Conservation (phyloP, 2,797 vertebrate genomes). For the Anolis apletophallus region DNA sequence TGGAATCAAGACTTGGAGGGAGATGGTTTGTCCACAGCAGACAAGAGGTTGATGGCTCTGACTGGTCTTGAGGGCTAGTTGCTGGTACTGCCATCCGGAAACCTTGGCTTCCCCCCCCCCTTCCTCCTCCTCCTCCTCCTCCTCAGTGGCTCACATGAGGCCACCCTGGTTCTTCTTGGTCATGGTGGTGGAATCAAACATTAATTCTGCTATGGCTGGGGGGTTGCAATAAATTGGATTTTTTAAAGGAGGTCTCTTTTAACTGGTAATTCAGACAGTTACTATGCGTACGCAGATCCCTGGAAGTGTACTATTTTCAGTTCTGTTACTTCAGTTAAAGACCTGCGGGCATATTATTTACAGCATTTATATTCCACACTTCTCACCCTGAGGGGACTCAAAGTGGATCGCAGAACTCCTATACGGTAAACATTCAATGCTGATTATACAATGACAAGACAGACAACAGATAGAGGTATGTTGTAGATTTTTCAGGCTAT, state of each 20-base stretch:
- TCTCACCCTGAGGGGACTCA: too few species aligned
- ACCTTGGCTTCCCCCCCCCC: background rate
- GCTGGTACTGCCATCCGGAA: background rate
- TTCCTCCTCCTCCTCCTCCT: background rate
- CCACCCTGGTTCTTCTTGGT: background rate
- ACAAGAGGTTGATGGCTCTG: background rate
- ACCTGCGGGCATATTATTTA: background rate
- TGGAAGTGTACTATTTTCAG: background rate
- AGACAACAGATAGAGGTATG: too few species aligned
- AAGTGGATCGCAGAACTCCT: too few species aligned
- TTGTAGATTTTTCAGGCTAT: too few species aligned
- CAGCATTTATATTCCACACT: too few species aligned
- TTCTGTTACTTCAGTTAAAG: background rate
- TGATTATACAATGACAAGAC: too few species aligned
- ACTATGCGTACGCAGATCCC: background rate
- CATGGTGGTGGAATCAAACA: background rate
- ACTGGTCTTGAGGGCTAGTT: background rate
- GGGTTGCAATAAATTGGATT: constrained; percentile 20
- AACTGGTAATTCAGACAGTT: background rate
- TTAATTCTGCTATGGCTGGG: background rate
- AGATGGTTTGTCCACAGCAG: background rate
- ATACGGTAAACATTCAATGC: too few species aligned
- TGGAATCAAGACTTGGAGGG: constrained; percentile 9
- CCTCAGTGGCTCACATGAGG: background rate
- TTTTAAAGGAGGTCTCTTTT: background rate